Evolutionary conservation across 1,140 invertebrate genomes (phyloP).

Genomic region (Zaprionus davidi): DNA sequence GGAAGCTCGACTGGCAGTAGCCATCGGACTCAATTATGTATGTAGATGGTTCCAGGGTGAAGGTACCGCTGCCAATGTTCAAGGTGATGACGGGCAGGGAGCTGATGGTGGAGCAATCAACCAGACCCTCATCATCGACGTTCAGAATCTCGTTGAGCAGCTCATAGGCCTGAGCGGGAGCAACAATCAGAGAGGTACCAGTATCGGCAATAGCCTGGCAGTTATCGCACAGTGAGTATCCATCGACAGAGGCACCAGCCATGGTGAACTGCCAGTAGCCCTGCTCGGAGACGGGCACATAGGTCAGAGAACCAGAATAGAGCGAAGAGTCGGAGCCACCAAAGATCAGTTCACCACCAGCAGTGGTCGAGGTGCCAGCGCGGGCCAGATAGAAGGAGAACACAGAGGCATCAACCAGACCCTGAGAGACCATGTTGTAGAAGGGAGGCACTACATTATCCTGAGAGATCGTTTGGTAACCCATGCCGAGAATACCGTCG

Average conservation of each 20-base stretch:
- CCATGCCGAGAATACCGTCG: conserved; percentile 98
- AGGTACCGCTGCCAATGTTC: conserved; percentile 48
- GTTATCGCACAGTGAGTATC: conserved; percentile 76
- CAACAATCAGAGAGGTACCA: conserved; percentile 90
- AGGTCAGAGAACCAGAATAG: conserved; percentile 66
- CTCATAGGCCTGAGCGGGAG: conserved; percentile 84
- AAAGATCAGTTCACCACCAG: conserved; percentile 75
- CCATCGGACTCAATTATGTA: conserved; percentile 52
- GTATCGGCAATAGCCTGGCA: conserved; percentile 91
- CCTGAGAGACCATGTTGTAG: conserved; percentile 96
- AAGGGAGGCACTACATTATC: conserved; percentile 96
- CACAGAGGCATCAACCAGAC: conserved; percentile 89
- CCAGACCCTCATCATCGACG: conserved; percentile 31
- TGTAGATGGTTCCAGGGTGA: conserved; percentile 43
- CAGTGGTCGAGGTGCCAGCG: conserved; percentile 86
- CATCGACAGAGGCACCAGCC: conserved; percentile 50
- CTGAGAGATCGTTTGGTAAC: conserved; percentile 93
- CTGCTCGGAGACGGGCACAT: conserved; percentile 72
- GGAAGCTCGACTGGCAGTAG: conserved; percentile 52
- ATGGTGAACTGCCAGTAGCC: conserved; percentile 84
- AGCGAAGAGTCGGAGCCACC: conserved; percentile 70
- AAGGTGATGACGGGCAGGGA: conserved; percentile 49
- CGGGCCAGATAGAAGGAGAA: conserved; percentile 96
- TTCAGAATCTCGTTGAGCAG: conserved; percentile 19
- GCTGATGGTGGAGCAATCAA: conserved; percentile 39